Evolutionary conservation across 2,888 invertebrate genomes (phyloP).

Genomic region (Melinopterus prodromus): DNA sequence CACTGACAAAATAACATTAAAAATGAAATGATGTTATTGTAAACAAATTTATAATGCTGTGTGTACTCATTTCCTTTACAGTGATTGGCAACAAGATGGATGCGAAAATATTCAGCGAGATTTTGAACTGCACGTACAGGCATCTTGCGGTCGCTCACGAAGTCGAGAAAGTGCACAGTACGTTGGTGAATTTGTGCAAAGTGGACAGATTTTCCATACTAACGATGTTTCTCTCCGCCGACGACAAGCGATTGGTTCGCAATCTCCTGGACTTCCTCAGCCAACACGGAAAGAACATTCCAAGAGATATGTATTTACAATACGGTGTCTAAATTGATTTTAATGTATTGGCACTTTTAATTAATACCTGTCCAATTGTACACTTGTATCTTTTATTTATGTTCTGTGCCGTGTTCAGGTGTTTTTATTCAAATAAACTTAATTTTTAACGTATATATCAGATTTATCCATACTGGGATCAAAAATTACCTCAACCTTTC

Average conservation of each 20-base stretch:
- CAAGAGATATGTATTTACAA: constrained; percentile 36
- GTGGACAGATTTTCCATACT: constrained; percentile 57
- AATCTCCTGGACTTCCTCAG: constrained; percentile 50
- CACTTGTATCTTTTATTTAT: not conserved
- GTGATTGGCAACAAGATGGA: constrained; percentile 60
- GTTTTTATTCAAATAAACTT: not conserved
- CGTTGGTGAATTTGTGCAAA: constrained; percentile 52
- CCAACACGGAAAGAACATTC: constrained; percentile 49
- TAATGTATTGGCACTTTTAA: not conserved
- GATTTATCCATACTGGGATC: not conserved
- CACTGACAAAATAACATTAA: too few relatives aligned
- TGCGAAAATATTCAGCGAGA: constrained; percentile 55
- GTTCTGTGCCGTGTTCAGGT: not conserved
- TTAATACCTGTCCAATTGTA: constrained; percentile 4
- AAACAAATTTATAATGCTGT: not conserved
- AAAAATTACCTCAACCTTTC: too few relatives aligned
- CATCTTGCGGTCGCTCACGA: constrained; percentile 56
- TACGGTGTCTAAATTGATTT: constrained; percentile 31
- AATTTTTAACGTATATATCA: not conserved
- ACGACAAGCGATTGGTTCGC: constrained; percentile 52
- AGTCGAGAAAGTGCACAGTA: constrained; percentile 48
- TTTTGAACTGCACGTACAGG: constrained; percentile 55
- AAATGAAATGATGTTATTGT: not conserved
- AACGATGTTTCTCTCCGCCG: constrained; percentile 54
- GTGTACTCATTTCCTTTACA: constrained; percentile 42